phyloP scores from a whole-genome alignment of 2,797 vertebrate genomes.

The Platalea minor region DNA sequence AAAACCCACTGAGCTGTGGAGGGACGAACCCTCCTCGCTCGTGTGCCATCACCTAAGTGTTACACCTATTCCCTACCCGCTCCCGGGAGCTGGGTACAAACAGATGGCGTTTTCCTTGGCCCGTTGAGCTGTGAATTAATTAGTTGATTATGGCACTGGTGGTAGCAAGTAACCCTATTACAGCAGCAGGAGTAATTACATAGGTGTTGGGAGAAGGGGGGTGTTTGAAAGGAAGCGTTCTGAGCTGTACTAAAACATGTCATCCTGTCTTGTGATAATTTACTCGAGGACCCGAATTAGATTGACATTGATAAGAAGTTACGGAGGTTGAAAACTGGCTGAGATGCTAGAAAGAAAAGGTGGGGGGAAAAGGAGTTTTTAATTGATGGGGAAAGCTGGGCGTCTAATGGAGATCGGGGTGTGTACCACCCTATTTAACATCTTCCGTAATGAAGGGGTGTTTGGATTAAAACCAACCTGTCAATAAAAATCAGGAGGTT shows the following conservation, averaged over 20 bases:
- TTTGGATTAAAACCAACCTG: background rate
- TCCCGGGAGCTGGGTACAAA: conserved; percentile 25
- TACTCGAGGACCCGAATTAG: background rate
- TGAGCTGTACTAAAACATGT: background rate
- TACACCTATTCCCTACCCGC: conserved; percentile 16
- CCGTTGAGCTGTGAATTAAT: conserved; percentile 72
- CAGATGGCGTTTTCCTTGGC: conserved; percentile 75
- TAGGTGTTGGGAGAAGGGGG: background rate
- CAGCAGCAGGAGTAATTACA: conserved; percentile 27
- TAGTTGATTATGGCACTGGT: conserved; percentile 48
- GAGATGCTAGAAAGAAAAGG: background rate
- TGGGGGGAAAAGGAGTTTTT: background rate
- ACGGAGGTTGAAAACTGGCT: background rate
- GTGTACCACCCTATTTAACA: background rate
- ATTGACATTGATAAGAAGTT: background rate
- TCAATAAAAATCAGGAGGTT: background rate
- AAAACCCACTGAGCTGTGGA: background rate
- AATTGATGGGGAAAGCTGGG: background rate
- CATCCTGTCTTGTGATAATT: background rate
- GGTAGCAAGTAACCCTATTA: conserved; percentile 47
- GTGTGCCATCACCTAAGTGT: conserved; percentile 41
- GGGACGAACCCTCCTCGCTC: background rate
- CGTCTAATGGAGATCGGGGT: fast-evolving
- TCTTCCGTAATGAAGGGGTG: background rate
- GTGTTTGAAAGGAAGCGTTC: background rate